phyloP scores from a whole-genome alignment of 2,113 vertebrate genomes.

The Crocuta crocuta region DNA sequence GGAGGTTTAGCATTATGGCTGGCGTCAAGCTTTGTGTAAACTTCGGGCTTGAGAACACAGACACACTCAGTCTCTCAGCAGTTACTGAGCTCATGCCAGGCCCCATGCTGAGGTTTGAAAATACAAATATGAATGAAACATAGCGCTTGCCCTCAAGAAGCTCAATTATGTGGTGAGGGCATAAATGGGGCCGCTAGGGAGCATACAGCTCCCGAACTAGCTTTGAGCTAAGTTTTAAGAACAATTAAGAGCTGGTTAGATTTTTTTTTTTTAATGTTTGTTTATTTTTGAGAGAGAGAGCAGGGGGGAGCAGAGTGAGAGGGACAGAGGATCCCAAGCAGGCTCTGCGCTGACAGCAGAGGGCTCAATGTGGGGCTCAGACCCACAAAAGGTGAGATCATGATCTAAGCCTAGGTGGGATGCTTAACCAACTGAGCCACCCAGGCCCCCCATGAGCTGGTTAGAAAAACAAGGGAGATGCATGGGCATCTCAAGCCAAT shows the following conservation, averaged over 20 bases:
- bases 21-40: not conserved
- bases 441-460: not conserved
- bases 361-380: not conserved
- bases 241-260: not conserved
- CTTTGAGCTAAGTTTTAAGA: slow-evolving; percentile 19
- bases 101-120: not conserved
- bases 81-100: not conserved
- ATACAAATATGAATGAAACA: not conserved
- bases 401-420: not conserved
- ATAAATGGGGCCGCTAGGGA: not conserved
- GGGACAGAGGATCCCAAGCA: not conserved
- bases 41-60: not conserved
- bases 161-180: not conserved
- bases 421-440: not conserved
- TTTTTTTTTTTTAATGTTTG: not conserved
- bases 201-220: not conserved
- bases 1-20: not conserved
- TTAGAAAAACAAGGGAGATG: not conserved
- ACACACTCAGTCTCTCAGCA: not conserved
- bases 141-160: not conserved
- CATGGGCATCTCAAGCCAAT: not conserved
- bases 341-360: not conserved
- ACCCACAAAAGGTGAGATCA: not conserved
- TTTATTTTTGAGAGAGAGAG: not conserved
- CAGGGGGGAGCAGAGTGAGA: not conserved